phyloP scores from a whole-genome alignment of 2,797 vertebrate genomes.

The Hybognathus amarus region DNA sequence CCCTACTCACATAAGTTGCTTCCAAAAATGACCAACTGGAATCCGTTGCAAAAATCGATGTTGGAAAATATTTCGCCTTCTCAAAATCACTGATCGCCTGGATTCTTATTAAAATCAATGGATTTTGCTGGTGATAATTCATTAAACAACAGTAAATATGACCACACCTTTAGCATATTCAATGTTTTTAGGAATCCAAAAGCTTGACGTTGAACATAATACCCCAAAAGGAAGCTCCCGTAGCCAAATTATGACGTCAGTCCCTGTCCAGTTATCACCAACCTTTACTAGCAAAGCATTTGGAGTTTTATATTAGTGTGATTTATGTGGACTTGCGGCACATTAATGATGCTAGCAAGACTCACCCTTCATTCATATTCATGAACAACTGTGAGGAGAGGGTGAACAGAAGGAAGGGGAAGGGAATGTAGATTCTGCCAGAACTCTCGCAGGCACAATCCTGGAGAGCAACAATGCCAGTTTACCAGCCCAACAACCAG shows the following conservation, averaged over 20 bases:
- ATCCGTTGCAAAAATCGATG: background rate
- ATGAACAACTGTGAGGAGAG: slow-evolving; percentile 83
- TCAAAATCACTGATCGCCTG: background rate
- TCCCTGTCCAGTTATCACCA: slow-evolving; percentile 59
- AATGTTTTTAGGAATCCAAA: background rate
- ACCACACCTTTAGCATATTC: background rate
- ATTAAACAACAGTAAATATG: background rate
- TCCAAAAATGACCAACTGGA: background rate
- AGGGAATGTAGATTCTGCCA: slow-evolving; percentile 67
- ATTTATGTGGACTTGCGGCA: slow-evolving; percentile 82
- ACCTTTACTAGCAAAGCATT: slow-evolving; percentile 77
- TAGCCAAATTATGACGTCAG: slow-evolving; percentile 1
- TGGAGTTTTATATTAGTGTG: slow-evolving; percentile 80
- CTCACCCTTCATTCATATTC: slow-evolving; percentile 81
- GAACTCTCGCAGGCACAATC: slow-evolving; percentile 73
- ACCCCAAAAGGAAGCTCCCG: background rate
- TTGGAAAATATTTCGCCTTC: background rate
- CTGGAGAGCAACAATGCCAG: slow-evolving; percentile 68
- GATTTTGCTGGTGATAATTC: background rate
- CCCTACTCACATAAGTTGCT: background rate
- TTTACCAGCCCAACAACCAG: slow-evolving; percentile 71
- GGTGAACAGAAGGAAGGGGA: slow-evolving; percentile 62
- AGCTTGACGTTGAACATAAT: background rate
- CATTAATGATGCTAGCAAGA: slow-evolving; percentile 80
- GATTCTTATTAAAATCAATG: background rate